These are phyloP conservation scores for Ophiothrix spiculata DNA, from an alignment of 35 echinoderm and acorn worm species.

Conservation along the genomic window DNA sequence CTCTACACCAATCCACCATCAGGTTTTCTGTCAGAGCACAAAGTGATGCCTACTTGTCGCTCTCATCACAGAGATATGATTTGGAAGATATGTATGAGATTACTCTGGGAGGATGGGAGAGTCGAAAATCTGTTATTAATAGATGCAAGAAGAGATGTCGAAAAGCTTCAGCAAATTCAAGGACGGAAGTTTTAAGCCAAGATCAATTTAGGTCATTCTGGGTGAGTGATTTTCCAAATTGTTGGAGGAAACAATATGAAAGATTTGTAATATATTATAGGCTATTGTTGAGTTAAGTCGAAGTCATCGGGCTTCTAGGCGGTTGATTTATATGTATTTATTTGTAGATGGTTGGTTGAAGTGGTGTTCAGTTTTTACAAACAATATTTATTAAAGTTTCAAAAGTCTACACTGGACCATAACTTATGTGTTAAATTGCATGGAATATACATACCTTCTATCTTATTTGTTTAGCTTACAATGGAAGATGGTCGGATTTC, in stretches of 20 bases:
- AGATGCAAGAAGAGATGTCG: background rate
- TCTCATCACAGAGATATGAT: background rate
- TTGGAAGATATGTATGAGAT: background rate
- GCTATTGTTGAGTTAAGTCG: no score
- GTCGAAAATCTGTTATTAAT: background rate
- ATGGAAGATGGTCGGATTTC: background rate
- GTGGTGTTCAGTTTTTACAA: no score
- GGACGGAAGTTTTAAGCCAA: background rate
- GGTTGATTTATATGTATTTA: no score
- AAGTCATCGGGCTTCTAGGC: no score
- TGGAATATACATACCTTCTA: no score
- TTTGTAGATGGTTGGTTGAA: no score
- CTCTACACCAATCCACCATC: background rate
- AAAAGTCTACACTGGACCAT: no score
- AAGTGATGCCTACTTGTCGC: background rate
- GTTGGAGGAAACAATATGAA: background rate
- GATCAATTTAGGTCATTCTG: background rate
- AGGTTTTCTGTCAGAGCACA: background rate
- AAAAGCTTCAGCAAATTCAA: background rate
- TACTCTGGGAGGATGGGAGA: background rate
- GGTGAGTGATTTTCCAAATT: background rate
- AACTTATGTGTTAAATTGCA: no score
- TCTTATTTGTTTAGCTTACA: background rate
- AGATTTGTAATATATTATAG: no score
- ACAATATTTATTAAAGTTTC: no score